Evolutionary conservation across 2,113 vertebrate genomes (phyloP).

Genomic region (Hyperopisus bebe): DNA sequence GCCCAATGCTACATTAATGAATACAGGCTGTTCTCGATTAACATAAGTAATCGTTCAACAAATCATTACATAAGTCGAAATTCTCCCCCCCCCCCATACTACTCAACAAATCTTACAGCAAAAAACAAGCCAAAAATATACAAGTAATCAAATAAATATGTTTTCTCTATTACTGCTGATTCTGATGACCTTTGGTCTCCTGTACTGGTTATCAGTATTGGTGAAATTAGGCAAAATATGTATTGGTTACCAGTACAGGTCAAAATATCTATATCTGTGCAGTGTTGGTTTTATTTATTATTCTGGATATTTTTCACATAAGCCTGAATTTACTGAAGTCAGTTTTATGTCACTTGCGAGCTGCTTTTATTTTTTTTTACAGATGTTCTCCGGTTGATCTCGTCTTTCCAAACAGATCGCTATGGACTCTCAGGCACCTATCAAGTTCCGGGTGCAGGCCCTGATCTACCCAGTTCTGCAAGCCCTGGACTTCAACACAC

Average conservation of each 20-base stretch:
- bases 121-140: not conserved
- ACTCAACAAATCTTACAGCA: not conserved
- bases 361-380: not conserved
- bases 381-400: not conserved
- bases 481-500: slow-evolving; percentile 85
- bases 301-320: not conserved
- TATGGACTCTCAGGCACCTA: slow-evolving; percentile 52
- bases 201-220: not conserved
- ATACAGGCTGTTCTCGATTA: not conserved
- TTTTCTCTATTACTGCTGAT: not conserved
- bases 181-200: not conserved
- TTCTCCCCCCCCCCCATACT: not conserved
- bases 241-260: not conserved
- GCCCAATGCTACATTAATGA: not conserved
- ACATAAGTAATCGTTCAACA: not conserved
- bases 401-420: slow-evolving; percentile 59
- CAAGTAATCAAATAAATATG: not conserved
- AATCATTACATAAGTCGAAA: not conserved
- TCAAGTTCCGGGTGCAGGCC: slow-evolving; percentile 77
- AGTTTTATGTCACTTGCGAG: not conserved
- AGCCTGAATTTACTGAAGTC: not conserved
- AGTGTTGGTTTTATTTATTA: not conserved
- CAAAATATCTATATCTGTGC: not conserved
- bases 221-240: not conserved
- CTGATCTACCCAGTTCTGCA: slow-evolving; percentile 90